These are phyloP conservation scores for Dascyllus trimaculatus DNA, from an alignment of 2,113 vertebrate species.

Conservation along the genomic window DNA sequence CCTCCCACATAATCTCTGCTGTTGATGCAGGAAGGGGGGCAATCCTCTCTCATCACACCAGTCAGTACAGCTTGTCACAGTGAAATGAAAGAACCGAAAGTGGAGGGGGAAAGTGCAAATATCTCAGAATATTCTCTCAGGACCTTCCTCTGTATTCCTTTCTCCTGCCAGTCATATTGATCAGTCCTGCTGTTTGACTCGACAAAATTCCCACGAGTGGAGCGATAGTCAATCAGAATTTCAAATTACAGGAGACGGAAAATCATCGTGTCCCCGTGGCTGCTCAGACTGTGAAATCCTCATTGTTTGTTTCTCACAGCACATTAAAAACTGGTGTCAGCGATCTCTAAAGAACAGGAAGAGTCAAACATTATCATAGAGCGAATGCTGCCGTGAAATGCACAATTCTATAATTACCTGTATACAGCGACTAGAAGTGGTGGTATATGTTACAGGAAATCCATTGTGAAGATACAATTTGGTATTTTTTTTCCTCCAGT, in stretches of 20 bases:
- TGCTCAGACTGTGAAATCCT: slow-evolving; percentile 9
- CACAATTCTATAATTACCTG: not conserved
- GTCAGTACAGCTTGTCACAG: slow-evolving; percentile 24
- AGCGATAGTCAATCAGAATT: slow-evolving; percentile 41
- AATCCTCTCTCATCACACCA: slow-evolving; percentile 47
- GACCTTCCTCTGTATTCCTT: slow-evolving; percentile 14
- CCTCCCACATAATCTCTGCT: slow-evolving; percentile 48
- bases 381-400: not conserved
- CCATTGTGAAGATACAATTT: not conserved
- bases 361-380: not conserved
- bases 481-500: not conserved
- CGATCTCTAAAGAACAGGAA: not conserved
- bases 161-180: slow-evolving; percentile 44
- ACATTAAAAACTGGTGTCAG: not conserved
- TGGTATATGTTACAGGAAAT: not conserved
- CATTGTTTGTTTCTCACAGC: not conserved
- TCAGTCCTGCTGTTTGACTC: slow-evolving; percentile 36
- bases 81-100: slow-evolving; percentile 13
- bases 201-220: slow-evolving; percentile 1
- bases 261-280: slow-evolving; percentile 9
- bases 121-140: slow-evolving; percentile 5
- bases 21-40: slow-evolving; percentile 38
- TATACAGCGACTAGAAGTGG: not conserved
- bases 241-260: slow-evolving; percentile 38
- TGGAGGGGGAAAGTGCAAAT: slow-evolving; percentile 24